These are phyloP conservation scores for Drosophila carrolli DNA, from an alignment of 1,140 invertebrate species.

Conservation along the genomic window DNA sequence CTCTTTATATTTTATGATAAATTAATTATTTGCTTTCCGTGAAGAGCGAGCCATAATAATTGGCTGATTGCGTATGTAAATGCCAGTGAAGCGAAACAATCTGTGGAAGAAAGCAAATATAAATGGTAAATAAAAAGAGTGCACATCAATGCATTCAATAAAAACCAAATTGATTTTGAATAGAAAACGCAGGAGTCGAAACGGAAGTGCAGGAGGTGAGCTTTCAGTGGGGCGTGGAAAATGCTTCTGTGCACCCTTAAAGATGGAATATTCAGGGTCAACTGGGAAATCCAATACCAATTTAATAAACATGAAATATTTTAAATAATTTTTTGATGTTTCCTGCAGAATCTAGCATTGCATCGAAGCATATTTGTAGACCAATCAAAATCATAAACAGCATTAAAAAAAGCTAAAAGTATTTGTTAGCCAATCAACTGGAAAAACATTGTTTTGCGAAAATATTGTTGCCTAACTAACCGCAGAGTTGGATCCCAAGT, in stretches of 20 bases:
- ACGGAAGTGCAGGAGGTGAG: slow-evolving; percentile 40
- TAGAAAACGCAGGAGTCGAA: slow-evolving; percentile 8
- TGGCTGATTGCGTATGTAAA: slow-evolving; percentile 21
- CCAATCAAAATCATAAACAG: too few species aligned
- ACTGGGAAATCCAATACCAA: not conserved
- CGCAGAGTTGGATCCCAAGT: slow-evolving; percentile 6
- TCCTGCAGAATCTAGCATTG: too few species aligned
- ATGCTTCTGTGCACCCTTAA: slow-evolving; percentile 6
- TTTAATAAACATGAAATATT: too few species aligned
- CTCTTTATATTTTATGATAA: not conserved
- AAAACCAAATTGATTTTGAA: slow-evolving; percentile 38
- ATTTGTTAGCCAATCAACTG: slow-evolving; percentile 8
- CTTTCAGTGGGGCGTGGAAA: slow-evolving; percentile 21
- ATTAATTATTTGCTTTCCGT: slow-evolving; percentile 1
- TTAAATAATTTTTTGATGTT: too few species aligned
- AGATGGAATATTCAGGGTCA: not conserved
- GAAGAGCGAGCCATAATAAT: slow-evolving; percentile 21
- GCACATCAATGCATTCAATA: slow-evolving; percentile 42
- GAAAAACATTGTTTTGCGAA: not conserved
- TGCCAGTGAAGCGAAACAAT: slow-evolving; percentile 15
- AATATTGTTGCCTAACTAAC: slow-evolving; percentile 17
- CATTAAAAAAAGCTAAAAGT: not conserved
- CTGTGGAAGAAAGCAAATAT: slow-evolving; percentile 6
- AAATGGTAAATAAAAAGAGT: slow-evolving; percentile 39
- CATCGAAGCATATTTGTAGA: too few species aligned